Conservation (phyloP, 2,113 vertebrate genomes). For the Camelus bactrianus region DNA sequence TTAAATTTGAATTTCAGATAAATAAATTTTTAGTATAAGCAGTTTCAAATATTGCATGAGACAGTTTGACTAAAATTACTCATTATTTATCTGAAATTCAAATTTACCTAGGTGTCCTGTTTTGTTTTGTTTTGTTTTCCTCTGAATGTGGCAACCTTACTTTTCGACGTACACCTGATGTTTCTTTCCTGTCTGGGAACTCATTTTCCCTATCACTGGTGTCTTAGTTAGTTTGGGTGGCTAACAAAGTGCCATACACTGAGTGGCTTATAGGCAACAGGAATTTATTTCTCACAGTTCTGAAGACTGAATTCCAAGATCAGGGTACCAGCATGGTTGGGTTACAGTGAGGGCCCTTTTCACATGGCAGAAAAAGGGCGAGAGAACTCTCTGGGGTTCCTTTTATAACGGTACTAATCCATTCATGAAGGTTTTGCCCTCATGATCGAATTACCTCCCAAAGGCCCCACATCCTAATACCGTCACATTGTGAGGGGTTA, state of each 20-base stretch:
- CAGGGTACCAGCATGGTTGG: not conserved
- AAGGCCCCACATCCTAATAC: not conserved
- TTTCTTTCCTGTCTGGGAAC: not conserved
- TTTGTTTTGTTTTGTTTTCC: not conserved
- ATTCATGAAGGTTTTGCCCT: not conserved
- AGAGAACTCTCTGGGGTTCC: not conserved
- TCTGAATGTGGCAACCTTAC: not conserved
- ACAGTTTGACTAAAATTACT: not conserved
- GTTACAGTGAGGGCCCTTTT: not conserved
- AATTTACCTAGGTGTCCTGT: not conserved
- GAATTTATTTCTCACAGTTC: not conserved
- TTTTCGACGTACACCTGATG: not conserved
- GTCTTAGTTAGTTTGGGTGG: not conserved
- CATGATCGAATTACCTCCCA: not conserved
- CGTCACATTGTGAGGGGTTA: not conserved
- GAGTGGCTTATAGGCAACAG: not conserved
- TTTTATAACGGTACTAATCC: not conserved
- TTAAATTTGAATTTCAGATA: constrained; percentile 29
- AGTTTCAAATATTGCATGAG: not conserved
- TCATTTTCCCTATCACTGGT: not conserved
- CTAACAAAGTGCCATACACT: not conserved
- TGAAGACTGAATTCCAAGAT: not conserved
- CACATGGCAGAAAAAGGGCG: not conserved
- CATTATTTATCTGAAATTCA: constrained; percentile 13
- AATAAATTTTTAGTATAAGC: not conserved